Conservation (phyloP, 2,888 invertebrate genomes). For the Ctena decussata region DNA sequence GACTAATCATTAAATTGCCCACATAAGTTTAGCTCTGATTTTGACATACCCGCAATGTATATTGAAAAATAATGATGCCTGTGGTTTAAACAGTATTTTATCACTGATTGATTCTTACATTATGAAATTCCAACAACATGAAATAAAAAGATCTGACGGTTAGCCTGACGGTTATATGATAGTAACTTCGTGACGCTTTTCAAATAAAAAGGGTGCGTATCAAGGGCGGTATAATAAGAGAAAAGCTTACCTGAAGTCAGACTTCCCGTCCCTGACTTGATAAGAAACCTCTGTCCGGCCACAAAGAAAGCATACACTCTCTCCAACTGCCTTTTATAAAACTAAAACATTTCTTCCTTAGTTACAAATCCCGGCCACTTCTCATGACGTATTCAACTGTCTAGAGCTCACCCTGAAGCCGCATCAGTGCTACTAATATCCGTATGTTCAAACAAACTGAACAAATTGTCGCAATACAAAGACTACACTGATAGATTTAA, state of each 20-base stretch:
- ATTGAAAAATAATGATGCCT: too few relatives aligned
- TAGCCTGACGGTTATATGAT: too few relatives aligned
- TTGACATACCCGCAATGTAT: too few relatives aligned
- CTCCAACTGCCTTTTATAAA: background rate
- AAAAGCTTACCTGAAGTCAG: background rate
- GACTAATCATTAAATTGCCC: too few relatives aligned
- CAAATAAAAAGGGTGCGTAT: too few relatives aligned
- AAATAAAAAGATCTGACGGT: too few relatives aligned
- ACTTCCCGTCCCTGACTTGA: background rate
- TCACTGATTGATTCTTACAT: too few relatives aligned
- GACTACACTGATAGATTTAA: background rate
- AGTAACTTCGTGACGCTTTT: too few relatives aligned
- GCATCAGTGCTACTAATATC: constrained; percentile 1
- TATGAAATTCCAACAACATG: too few relatives aligned
- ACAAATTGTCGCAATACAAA: background rate
- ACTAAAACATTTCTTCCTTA: background rate
- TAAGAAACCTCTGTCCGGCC: background rate
- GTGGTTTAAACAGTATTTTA: too few relatives aligned
- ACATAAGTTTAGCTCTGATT: too few relatives aligned
- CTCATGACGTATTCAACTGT: background rate
- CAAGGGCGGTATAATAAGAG: too few relatives aligned
- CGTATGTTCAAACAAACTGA: constrained; percentile 12
- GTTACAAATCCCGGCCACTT: background rate
- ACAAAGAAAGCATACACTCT: constrained; percentile 1
- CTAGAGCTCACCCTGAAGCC: background rate